Base-by-base conservation (phyloP, 2,888 invertebrate species). In the Zhengitettix transpicula region DNA sequence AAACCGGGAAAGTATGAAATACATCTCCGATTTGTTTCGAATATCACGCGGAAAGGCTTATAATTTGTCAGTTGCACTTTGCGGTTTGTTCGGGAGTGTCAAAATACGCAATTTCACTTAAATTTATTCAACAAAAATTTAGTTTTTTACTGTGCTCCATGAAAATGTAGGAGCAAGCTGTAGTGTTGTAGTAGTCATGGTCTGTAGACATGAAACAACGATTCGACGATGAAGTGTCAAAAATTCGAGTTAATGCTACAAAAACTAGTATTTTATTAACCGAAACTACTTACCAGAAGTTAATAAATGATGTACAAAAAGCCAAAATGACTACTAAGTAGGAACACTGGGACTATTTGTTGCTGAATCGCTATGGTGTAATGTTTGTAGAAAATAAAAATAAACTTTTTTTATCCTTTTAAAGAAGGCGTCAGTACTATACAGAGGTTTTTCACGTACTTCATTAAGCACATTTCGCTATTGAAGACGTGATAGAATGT, bases 401-500 rank as follows among this genome's bases (percentile, higher is more conserved):
- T 42, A 52, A 53, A 52, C 40, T n/a, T 53, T 2, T 52, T 52
- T 55, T 55, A 42, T 42, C 53, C 53, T 28, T 15, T 42, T 58
- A 42, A 58, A 58, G 53, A 53, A 16, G 40, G 40, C 14, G 51
- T 3, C 52, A 52, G 56, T 52, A 52, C 15, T 58, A 8, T 58
- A 51, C 58, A 62, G 65, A 68, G 42, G 61, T 67, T 56, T 68
- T 65, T 63, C 61, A 67, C 51, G 60, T 67, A n/a, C 64, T 69
- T 64, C 60, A 67, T 51, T 65, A 63, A 56, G 64, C 65, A 55
- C 68, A 69, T 62, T 55, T 67, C 40, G 63, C 65, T 57, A 59
- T 66, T 58, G 68, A 61, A 69, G 69, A 53, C 61, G 68, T 53
- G 65, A 67, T 56, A 65, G 67, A 55, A 62, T 70, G 65, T 57